A percentile compares a stretch with the other conserved stretches of the same genome.
These are phyloP conservation scores for Symphodus melops DNA, from an alignment of 2,113 vertebrate species.

Conservation along the genomic window DNA sequence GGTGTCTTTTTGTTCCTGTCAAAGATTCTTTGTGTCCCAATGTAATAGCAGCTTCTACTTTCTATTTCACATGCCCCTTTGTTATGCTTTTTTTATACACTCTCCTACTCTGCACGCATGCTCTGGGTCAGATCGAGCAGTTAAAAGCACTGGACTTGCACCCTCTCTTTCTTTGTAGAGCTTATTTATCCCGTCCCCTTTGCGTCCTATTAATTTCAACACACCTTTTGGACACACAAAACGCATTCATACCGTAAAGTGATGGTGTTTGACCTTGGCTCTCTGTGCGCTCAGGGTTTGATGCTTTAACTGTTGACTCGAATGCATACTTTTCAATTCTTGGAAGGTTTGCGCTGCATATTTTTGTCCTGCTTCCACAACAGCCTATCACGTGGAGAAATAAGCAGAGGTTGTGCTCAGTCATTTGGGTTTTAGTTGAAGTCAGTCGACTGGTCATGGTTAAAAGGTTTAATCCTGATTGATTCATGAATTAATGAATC, in stretches of 20 bases:
- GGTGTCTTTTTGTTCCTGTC: background rate
- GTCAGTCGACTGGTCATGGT: constrained; percentile 46
- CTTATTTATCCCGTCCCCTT: constrained; percentile 11
- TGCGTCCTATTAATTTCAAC: constrained; percentile 15
- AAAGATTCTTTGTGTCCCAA: constrained; percentile 10
- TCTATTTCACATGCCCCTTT: background rate
- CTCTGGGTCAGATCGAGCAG: constrained; percentile 7
- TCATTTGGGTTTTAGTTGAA: constrained; percentile 15
- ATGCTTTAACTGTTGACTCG: constrained; percentile 27
- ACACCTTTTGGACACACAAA: constrained; percentile 8
- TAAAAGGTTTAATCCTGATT: background rate
- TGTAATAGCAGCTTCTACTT: background rate
- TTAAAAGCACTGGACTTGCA: constrained; percentile 33
- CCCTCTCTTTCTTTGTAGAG: background rate
- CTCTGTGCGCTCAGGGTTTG: constrained; percentile 28
- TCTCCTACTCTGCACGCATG: constrained; percentile 19
- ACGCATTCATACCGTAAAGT: constrained; percentile 33
- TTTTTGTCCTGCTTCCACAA: constrained; percentile 21
- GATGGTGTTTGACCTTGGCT: constrained; percentile 28
- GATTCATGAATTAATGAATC: too few relatives aligned
- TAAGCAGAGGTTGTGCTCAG: background rate
- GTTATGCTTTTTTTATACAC: constrained; percentile 21
- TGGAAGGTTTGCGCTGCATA: constrained; percentile 28
- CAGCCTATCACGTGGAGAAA: constrained; percentile 25
- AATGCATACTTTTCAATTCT: constrained; percentile 36